Evolutionary conservation across 2,113 vertebrate species (phyloP).

Genomic region (Neolamprologus hecqui): DNA sequence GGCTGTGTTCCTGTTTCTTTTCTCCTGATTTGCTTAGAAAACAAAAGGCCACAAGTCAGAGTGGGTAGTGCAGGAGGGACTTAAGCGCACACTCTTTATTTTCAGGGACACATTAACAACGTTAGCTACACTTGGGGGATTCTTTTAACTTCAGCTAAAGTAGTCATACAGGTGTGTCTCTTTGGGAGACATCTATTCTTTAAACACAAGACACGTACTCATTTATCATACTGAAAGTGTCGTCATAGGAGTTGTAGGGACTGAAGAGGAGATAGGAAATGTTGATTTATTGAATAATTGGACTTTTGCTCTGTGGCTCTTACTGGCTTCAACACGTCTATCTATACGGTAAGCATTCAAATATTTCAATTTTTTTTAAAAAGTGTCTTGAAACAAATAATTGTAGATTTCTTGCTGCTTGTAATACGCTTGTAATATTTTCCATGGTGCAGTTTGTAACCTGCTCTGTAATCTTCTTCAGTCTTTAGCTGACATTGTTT

Average conservation of each 20-base stretch:
- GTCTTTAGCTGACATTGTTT: not conserved
- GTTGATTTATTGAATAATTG: not conserved
- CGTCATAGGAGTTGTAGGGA: not conserved
- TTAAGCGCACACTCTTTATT: not conserved
- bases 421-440: not conserved
- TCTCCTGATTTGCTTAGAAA: slow-evolving; percentile 49
- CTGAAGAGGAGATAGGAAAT: not conserved
- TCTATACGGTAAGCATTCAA: not conserved
- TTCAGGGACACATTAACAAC: not conserved
- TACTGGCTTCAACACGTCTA: not conserved
- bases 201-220: not conserved
- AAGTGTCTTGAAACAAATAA: not conserved
- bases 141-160: not conserved
- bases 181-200: not conserved
- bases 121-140: not conserved
- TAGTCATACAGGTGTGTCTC: slow-evolving; percentile 25
- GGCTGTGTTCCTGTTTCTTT: slow-evolving; percentile 23
- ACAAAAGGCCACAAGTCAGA: not conserved
- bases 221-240: not conserved
- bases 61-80: no score
- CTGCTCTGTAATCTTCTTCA: not conserved
- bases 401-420: not conserved
- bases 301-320: not conserved
- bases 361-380: not conserved
- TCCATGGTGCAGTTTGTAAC: not conserved